Evolutionary conservation across 2,113 vertebrate genomes (phyloP).

Genomic region (Bombycilla garrulus): DNA sequence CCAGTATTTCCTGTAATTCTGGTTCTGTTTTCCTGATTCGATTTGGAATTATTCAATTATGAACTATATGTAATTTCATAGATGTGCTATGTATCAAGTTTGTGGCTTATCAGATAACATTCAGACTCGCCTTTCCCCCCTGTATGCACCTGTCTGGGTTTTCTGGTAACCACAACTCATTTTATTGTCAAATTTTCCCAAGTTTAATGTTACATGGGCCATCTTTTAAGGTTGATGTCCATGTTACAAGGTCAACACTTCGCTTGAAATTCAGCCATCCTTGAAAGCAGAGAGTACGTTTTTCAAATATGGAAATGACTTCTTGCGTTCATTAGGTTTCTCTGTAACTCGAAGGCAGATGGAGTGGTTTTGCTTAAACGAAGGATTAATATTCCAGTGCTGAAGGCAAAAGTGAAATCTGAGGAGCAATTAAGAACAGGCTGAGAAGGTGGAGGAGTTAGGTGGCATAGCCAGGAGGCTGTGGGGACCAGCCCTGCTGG

Average conservation of each 20-base stretch:
- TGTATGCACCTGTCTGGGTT: neutral
- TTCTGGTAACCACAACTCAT: neutral
- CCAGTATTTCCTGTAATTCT: slow-evolving; percentile 54
- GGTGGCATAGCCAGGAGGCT: neutral
- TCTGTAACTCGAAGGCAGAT: neutral
- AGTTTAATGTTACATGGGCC: neutral
- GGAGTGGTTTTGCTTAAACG: neutral
- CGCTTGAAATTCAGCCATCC: neutral
- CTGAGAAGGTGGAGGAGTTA: neutral
- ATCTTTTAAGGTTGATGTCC: neutral
- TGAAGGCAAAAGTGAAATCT: neutral
- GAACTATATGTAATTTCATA: slow-evolving; percentile 21
- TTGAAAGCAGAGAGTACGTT: neutral
- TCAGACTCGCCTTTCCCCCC: neutral
- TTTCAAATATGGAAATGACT: neutral
- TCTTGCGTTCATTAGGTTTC: neutral
- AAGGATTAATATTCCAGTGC: neutral
- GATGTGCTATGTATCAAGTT: slow-evolving; percentile 34
- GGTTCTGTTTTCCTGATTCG: slow-evolving; percentile 49
- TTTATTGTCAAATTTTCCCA: neutral
- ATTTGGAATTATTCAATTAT: slow-evolving; percentile 48
- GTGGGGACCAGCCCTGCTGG: fast-evolving
- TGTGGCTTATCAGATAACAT: neutral
- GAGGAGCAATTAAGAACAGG: neutral
- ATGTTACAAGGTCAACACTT: neutral